These are phyloP conservation scores for Picathartes gymnocephalus DNA, from an alignment of 2,113 vertebrate genomes.

Conservation along the genomic window DNA sequence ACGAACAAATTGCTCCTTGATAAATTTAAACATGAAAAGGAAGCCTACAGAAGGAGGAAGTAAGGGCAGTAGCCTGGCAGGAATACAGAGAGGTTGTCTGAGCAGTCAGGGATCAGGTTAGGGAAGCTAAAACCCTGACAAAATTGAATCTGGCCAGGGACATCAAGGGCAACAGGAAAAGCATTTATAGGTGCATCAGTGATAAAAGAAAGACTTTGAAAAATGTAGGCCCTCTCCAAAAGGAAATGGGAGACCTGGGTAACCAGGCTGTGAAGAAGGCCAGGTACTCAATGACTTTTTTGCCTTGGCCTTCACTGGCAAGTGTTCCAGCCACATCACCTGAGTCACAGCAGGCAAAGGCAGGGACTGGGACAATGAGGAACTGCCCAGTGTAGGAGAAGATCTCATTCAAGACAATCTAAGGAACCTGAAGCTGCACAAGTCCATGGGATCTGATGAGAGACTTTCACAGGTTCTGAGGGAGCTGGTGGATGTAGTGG, in stretches of 20 bases:
- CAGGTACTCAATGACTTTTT: not conserved
- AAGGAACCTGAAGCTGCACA: not conserved
- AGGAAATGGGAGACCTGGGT: not conserved
- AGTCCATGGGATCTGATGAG: not conserved
- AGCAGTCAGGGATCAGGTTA: not conserved
- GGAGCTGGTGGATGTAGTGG: not conserved
- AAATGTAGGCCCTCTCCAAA: not conserved
- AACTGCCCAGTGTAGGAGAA: not conserved
- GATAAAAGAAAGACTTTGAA: not conserved
- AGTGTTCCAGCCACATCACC: not conserved
- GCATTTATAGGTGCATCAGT: accelerated
- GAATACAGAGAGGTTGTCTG: not conserved
- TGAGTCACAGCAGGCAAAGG: not conserved
- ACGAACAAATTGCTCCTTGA: not conserved
- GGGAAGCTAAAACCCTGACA: not conserved
- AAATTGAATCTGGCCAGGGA: not conserved
- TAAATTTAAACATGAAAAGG: not conserved
- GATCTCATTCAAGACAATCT: too few species aligned
- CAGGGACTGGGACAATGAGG: not conserved
- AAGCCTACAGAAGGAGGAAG: not conserved
- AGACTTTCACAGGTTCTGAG: not conserved
- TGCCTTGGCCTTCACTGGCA: not conserved
- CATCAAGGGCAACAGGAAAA: not conserved
- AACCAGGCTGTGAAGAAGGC: not conserved
- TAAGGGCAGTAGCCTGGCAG: not conserved